Conservation (phyloP, 2,888 invertebrate species). For the Charanyca ferruginea region DNA sequence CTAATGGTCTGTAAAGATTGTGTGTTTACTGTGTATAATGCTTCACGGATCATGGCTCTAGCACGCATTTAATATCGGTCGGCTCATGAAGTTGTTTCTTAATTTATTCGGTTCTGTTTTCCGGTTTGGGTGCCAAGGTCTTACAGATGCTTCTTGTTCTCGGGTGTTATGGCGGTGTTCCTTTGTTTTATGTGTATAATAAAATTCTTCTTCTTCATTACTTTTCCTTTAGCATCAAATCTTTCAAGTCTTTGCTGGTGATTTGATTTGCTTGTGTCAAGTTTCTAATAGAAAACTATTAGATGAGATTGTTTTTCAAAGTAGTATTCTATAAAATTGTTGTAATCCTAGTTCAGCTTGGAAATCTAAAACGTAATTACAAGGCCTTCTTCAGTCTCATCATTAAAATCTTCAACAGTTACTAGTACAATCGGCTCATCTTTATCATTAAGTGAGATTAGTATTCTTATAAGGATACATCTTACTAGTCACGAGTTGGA, state of each 20-base stretch:
- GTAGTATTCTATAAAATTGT: not conserved
- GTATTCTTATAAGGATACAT: slow-evolving; percentile 14
- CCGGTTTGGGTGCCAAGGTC: slow-evolving; percentile 54
- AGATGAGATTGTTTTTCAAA: not conserved
- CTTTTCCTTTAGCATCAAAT: not conserved
- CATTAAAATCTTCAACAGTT: slow-evolving; percentile 2
- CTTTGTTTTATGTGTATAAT: slow-evolving; percentile 23
- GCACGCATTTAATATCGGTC: slow-evolving; percentile 43
- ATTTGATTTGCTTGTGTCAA: not conserved
- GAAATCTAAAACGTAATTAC: not conserved
- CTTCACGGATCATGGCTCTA: slow-evolving; percentile 32
- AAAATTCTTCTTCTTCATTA: not conserved
- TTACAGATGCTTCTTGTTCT: slow-evolving; percentile 33
- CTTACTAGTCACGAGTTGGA: not conserved
- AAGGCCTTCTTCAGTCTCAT: not conserved
- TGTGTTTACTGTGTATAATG: slow-evolving; percentile 38
- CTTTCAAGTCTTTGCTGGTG: not conserved
- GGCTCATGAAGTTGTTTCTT: slow-evolving; percentile 19
- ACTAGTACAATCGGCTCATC: not conserved
- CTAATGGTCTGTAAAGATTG: slow-evolving; percentile 48
- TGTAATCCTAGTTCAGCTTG: not conserved
- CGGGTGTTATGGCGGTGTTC: not conserved
- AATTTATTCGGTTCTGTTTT: slow-evolving; percentile 41
- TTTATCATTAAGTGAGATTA: not conserved
- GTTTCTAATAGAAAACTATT: slow-evolving; percentile 1